These are phyloP conservation scores for Apamea anceps DNA, from an alignment of 2,888 invertebrate genomes.

Conservation along the genomic window DNA sequence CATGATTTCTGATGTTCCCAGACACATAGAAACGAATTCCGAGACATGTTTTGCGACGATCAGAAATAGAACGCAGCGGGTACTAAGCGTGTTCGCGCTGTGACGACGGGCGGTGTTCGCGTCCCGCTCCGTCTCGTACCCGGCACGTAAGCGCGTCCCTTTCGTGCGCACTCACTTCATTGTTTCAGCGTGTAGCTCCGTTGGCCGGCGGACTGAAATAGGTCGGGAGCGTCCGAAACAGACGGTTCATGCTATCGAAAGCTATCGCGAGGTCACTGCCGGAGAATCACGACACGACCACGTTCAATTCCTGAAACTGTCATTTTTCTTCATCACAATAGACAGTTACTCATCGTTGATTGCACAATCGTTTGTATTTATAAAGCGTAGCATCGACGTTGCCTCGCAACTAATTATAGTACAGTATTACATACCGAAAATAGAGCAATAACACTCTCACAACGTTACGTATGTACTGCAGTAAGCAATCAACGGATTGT, in stretches of 20 bases:
- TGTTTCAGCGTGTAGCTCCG: constrained; percentile 87
- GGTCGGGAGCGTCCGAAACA: constrained; percentile 88
- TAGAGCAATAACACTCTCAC: constrained; percentile 77
- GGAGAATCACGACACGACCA: constrained; percentile 79
- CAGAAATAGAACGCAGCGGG: constrained; percentile 89
- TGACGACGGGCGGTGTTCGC: constrained; percentile 81
- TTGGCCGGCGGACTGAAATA: constrained; percentile 88
- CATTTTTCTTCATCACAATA: constrained; percentile 64
- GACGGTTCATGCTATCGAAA: constrained; percentile 87
- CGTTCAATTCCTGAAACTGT: constrained; percentile 71
- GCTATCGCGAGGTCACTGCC: constrained; percentile 88
- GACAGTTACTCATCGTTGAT: constrained; percentile 65
- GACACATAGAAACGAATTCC: constrained; percentile 90
- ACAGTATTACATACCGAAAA: constrained; percentile 71
- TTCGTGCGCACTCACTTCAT: constrained; percentile 87
- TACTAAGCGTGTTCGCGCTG: constrained; percentile 87
- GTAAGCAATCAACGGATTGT: constrained; percentile 79
- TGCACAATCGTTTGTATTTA: constrained; percentile 66
- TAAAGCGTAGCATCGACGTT: constrained; percentile 64
- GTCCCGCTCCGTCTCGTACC: constrained; percentile 82
- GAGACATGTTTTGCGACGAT: constrained; percentile 90
- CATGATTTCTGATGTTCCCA: constrained; percentile 89
- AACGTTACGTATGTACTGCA: constrained; percentile 74
- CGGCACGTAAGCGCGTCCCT: constrained; percentile 83
- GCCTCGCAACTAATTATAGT: constrained; percentile 75